phyloP scores from a whole-genome alignment of 2,113 vertebrate species.

The Psittacula cyanocephala region DNA sequence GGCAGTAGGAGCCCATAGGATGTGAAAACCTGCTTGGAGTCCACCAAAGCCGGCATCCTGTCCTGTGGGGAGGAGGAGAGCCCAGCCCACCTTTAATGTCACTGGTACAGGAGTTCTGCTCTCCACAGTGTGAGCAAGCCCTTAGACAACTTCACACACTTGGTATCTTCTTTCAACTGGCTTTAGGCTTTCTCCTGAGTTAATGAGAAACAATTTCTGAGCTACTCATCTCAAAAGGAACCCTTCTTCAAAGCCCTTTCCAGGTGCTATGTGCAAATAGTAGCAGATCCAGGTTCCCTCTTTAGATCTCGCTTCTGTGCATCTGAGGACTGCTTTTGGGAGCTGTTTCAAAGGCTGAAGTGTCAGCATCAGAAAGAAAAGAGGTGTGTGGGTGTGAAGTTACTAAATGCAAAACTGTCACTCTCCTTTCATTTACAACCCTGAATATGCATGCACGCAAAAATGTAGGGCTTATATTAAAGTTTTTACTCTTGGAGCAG shows the following conservation, averaged over 20 bases:
- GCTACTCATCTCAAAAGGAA: slow-evolving; percentile 2
- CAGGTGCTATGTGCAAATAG: slow-evolving; percentile 53
- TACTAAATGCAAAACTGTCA: slow-evolving; percentile 78
- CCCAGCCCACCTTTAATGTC: neutral
- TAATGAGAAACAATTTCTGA: slow-evolving; percentile 36
- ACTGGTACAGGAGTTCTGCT: neutral
- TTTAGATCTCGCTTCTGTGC: slow-evolving; percentile 68
- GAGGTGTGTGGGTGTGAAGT: slow-evolving; percentile 71
- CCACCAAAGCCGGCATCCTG: neutral
- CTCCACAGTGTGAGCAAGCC: neutral
- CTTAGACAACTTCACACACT: neutral
- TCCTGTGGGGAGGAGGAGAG: neutral
- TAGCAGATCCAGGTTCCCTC: slow-evolving; percentile 47
- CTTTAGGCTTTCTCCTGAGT: slow-evolving; percentile 20
- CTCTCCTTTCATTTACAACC: slow-evolving; percentile 74
- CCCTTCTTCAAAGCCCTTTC: slow-evolving; percentile 61
- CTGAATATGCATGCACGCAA: slow-evolving; percentile 71
- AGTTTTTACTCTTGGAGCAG: slow-evolving; percentile 66
- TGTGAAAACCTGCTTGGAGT: too few species aligned
- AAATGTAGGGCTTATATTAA: slow-evolving; percentile 63
- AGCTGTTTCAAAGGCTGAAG: slow-evolving; percentile 74
- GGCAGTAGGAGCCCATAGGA: neutral
- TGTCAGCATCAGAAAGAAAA: slow-evolving; percentile 72
- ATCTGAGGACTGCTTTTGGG: slow-evolving; percentile 59
- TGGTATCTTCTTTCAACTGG: neutral